These are phyloP conservation scores for Podilymbus podiceps DNA, from an alignment of 2,113 vertebrate genomes.

Conservation along the genomic window DNA sequence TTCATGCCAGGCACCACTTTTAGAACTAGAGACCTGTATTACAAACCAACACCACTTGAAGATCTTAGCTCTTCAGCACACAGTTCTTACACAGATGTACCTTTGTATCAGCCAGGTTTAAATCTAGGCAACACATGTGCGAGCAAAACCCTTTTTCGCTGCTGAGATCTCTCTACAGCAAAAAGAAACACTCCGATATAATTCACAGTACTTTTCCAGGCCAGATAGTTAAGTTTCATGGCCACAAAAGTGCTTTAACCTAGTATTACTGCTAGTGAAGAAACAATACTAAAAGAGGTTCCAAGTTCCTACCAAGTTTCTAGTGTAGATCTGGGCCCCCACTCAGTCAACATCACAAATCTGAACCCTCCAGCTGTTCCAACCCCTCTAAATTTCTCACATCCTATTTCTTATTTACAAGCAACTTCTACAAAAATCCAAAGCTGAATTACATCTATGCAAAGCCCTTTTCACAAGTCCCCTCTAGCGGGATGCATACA, in stretches of 20 bases:
- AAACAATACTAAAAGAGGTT: neutral
- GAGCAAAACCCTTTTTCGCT: neutral
- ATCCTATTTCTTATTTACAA: neutral
- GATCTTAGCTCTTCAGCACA: neutral
- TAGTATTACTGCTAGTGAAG: neutral
- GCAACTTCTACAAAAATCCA: neutral
- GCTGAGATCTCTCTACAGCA: neutral
- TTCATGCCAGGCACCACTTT: neutral
- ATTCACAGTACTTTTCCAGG: neutral
- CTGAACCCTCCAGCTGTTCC: neutral
- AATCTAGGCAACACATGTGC: neutral
- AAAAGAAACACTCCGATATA: neutral
- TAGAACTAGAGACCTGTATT: neutral
- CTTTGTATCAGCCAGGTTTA: neutral
- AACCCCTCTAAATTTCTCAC: neutral
- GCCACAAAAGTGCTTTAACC: neutral
- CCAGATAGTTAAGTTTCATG: neutral
- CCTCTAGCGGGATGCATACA: neutral
- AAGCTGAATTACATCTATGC: neutral
- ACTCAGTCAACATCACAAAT: rapidly evolving
- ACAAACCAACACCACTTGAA: neutral
- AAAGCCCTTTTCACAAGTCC: neutral
- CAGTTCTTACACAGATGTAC: neutral
- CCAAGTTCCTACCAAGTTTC: neutral
- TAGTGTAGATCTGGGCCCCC: neutral